Percentiles rank a stretch among this genome's conserved stretches.
Evolutionary conservation across 2,797 vertebrate genomes (phyloP).

Genomic region (Dendrocincla tyrannina): DNA sequence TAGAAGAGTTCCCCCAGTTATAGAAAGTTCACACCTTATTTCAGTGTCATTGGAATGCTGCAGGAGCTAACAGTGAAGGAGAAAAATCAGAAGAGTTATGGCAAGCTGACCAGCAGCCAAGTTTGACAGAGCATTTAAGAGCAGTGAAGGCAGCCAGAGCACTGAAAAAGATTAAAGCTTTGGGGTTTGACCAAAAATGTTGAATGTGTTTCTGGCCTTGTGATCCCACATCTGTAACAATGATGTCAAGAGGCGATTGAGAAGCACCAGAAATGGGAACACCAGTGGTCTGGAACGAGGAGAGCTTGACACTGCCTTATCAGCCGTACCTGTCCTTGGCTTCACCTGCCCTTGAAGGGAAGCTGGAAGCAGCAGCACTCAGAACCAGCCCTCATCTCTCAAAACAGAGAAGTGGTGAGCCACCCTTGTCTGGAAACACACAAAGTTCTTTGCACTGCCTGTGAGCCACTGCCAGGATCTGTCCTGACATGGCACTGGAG

Average conservation of each 20-base stretch:
- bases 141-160: not conserved
- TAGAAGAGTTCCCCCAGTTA: not conserved
- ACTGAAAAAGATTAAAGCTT: not conserved
- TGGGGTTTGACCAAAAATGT: not conserved
- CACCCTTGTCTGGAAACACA: not conserved
- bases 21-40: not conserved
- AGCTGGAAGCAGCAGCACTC: not conserved
- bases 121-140: not conserved
- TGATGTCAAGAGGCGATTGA: not conserved
- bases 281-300: not conserved
- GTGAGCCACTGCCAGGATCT: not conserved
- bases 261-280: not conserved
- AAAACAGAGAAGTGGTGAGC: not conserved
- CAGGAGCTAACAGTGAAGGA: not conserved
- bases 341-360: not conserved
- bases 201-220: not conserved
- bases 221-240: not conserved
- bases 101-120: not conserved
- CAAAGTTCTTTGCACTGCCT: accelerated
- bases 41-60: not conserved
- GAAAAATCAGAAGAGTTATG: not conserved
- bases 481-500: not conserved
- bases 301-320: not conserved
- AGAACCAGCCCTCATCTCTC: not conserved
- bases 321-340: not conserved